Base-by-base conservation (phyloP, 2,888 invertebrate genomes). In the Epiperipatus broadwayi region DNA sequence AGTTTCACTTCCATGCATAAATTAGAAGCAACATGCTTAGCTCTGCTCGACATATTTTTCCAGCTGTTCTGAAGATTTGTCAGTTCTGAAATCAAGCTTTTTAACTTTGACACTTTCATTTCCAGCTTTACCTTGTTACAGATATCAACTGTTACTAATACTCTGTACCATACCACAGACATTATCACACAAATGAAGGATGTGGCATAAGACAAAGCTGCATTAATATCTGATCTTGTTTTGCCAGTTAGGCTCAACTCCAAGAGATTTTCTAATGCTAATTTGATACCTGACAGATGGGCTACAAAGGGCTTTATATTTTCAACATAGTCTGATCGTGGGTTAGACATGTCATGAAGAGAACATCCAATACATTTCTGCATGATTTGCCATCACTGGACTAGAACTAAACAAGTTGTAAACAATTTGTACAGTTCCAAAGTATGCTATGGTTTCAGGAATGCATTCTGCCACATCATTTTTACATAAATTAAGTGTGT, bases 321-420 rank as follows among this genome's bases (percentile, higher is more conserved):
- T 14, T 37, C 29, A 19, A 37, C 10, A 4, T 18, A 16, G 8
- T 21, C 39, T 16, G 39, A 39, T 3, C 22, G 8, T 21, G 39
- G 31, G 16, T 31, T 19, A 8, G 21, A 39, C 21, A 32, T 21
- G 5, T 10, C n/a, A 14, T 39, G 27, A 1, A 39, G 33, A 10
- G 21, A 39, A 18, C 30, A 29, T 2, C 21, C 29, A 16, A 30
- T 20, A 14, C 14, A 5, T 3, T 37, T 20, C 21, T 18, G 8
- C 21, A 37, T 14, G 15, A 37, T 29, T 33, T 39, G 25, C 39
- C 39, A 39, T 10, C 39, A 2, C 15, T 15, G 39, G 31, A 33
- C 33, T 39, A 10, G 15, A 12, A 19, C 30, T 30, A 18, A 39
- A 28, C 5, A 39, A 7, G 12, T 39, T 39, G 18, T 22, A 38